Evolutionary conservation across 2,888 invertebrate species (phyloP).

Genomic region (Polydrusus tereticollis): DNA sequence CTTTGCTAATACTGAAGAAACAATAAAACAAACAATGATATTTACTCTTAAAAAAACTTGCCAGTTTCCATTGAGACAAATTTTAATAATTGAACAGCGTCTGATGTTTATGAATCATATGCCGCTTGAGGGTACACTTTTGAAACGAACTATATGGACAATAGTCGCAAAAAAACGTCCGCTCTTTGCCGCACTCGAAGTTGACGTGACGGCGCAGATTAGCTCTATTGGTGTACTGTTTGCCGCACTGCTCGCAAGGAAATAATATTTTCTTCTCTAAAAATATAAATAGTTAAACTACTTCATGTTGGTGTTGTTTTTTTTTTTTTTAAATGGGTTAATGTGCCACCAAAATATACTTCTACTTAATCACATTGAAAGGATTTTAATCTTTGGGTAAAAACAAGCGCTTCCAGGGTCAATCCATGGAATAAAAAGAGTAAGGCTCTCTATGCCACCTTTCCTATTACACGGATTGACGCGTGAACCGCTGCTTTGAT

Average conservation of each 20-base stretch:
- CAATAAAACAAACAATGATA: too few species aligned
- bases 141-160: slow-evolving; percentile 71
- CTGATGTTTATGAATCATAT: slow-evolving; percentile 49
- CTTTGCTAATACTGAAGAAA: too few species aligned
- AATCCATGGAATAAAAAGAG: too few species aligned
- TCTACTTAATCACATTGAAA: too few species aligned
- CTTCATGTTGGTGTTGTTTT: too few species aligned
- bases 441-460: too few species aligned
- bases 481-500: too few species aligned
- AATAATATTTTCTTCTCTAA: slow-evolving; percentile 58
- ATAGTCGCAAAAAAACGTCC: slow-evolving; percentile 79
- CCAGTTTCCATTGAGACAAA: not conserved
- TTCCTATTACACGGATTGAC: too few species aligned
- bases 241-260: slow-evolving; percentile 67
- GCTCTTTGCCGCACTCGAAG: slow-evolving; percentile 70
- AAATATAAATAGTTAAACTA: not conserved
- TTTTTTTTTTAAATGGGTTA: too few species aligned
- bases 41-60: not conserved
- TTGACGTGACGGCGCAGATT: slow-evolving; percentile 66
- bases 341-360: too few species aligned
- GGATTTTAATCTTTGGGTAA: too few species aligned
- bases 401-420: too few species aligned
- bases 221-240: slow-evolving; percentile 66
- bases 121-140: slow-evolving; percentile 54
- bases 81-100: not conserved